Evolutionary conservation across 2,113 vertebrate genomes (phyloP), one percentile per base, ranked within the genome.

Genomic region (Phrynosoma blainvillii): DNA sequence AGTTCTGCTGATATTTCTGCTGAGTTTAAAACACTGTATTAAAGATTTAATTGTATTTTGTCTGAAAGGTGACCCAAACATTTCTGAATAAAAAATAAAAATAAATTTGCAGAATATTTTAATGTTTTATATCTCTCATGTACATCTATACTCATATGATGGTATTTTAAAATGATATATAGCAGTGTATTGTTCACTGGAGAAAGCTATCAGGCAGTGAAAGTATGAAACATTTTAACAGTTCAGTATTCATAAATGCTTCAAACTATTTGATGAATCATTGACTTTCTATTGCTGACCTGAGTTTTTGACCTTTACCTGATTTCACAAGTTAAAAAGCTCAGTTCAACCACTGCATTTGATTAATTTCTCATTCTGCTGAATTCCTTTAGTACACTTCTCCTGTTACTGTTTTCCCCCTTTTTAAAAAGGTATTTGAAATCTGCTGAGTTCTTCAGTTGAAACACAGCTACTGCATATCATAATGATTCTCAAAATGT

Each of bases 81-180:
- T 78, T 52, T 42, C 8, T 27, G 23, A 78, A 78, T 52, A 78
- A 78, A 78, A 25, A 78, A 78, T 52, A 78, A 78, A 52, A 78
- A 78, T 25, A 27, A 78, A 78, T 12, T 7, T 71, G 68, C 30
- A 30, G 27, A 27, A 87, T 30, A 73, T 84, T 84, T 91, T 90
- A 71, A 83, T 88, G 62, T 93, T 89, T 95, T 92, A 21, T 86
- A 5, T 86, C 5, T 88, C 73, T 92, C 68, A 32, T 90, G 84
- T 89, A 93, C 81, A 25, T 90, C 71, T 52, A 86, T 91, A 47
- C 54, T 90, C 75, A 32, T 82, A 92, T 70, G 89, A 82, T 92
- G 62, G 79, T 78, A 12, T 84, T 6, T 89, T 94, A 92, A 90
- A 91, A 91, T 87, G 36, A 80, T 93, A 56, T 86, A 93, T 88